Evolutionary conservation across 2,113 vertebrate species (phyloP).

Genomic region (Parus major): DNA sequence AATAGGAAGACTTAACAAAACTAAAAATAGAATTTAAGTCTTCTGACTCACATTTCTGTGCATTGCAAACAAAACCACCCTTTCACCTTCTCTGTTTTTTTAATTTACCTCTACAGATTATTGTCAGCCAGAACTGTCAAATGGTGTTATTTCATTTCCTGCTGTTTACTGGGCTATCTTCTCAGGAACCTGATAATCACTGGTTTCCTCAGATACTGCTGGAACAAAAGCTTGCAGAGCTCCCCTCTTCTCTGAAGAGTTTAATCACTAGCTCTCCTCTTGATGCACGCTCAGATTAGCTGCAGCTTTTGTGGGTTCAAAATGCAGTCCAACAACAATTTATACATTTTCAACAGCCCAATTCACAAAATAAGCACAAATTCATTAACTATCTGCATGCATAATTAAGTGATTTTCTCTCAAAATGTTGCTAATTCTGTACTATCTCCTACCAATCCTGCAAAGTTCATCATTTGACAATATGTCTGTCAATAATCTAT

Average conservation of each 20-base stretch:
- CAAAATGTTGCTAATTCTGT: conserved; percentile 3
- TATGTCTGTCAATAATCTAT: background rate
- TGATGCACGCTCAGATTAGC: background rate
- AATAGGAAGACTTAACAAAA: conserved; percentile 42
- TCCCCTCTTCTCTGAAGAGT: background rate
- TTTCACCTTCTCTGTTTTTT: background rate
- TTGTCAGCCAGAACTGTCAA: conserved; percentile 13
- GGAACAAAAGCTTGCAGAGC: conserved; percentile 18
- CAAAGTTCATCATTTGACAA: background rate
- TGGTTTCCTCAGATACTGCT: background rate
- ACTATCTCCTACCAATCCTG: background rate
- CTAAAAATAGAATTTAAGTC: conserved; percentile 33
- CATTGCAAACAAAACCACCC: background rate
- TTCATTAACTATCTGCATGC: background rate
- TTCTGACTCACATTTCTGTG: conserved; percentile 49
- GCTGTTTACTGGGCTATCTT: conserved; percentile 2
- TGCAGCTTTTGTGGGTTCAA: conserved; percentile 16
- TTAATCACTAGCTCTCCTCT: conserved; percentile 43
- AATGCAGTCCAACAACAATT: conserved; percentile 3
- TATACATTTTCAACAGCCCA: background rate
- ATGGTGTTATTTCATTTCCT: background rate
- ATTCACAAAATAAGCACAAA: conserved; percentile 23
- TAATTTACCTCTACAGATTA: conserved; percentile 19
- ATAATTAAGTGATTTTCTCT: background rate
- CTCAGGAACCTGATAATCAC: conserved; percentile 10